phyloP scores from a whole-genome alignment of 92 coral and sea anemone species.

The Desmophyllum pertusum region DNA sequence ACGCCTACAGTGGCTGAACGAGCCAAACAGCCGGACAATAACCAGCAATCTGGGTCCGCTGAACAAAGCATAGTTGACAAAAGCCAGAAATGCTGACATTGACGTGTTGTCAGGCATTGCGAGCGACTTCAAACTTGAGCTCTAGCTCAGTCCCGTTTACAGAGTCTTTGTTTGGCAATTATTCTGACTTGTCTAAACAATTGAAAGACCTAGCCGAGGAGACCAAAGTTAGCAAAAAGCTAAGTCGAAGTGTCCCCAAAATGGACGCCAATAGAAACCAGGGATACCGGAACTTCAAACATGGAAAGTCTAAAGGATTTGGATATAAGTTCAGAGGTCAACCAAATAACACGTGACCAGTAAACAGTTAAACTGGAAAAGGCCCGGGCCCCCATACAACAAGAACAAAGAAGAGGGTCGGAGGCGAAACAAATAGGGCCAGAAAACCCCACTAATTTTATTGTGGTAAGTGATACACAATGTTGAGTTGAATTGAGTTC shows the following conservation, averaged over 20 bases:
- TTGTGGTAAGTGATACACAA: conserved; percentile 15
- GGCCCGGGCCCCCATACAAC: conserved; percentile 23
- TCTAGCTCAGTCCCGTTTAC: conserved; percentile 56
- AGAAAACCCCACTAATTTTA: conserved; percentile 19
- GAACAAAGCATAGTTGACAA: not conserved
- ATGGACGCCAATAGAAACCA: not conserved
- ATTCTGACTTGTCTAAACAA: conserved; percentile 54
- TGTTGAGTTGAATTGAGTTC: not conserved
- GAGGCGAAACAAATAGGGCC: conserved; percentile 35
- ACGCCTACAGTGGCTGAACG: not conserved
- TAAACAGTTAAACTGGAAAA: conserved; percentile 21
- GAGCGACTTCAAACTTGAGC: conserved; percentile 33
- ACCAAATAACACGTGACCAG: not conserved
- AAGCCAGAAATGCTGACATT: not conserved
- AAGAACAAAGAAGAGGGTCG: conserved; percentile 23
- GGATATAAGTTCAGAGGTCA: conserved; percentile 9
- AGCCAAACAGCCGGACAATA: not conserved
- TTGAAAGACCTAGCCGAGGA: conserved; percentile 38
- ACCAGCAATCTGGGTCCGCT: not conserved
- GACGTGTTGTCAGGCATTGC: not conserved
- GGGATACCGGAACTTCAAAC: not conserved
- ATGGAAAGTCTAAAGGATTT: conserved; percentile 9
- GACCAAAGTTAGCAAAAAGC: not conserved
- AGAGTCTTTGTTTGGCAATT: conserved; percentile 57
- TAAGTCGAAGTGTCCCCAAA: not conserved